These are phyloP conservation scores for Ormia ochracea DNA, from an alignment of 2,888 invertebrate genomes.

Conservation along the genomic window DNA sequence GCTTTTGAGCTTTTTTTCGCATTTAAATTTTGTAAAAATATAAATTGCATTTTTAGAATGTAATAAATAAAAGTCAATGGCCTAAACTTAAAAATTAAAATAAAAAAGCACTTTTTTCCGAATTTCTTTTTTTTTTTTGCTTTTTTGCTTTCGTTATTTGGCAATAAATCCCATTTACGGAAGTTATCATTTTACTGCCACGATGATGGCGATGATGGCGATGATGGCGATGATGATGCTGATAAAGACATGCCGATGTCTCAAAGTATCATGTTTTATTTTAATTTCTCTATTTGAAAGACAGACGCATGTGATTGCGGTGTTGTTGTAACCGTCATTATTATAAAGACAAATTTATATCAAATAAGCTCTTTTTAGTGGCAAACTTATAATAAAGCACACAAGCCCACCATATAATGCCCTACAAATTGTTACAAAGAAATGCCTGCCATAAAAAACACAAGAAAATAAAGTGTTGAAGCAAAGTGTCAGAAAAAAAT, in stretches of 20 bases:
- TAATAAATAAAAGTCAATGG: background rate
- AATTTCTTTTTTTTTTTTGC: background rate
- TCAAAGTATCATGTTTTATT: constrained; percentile 10
- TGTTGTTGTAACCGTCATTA: constrained; percentile 40
- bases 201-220: constrained; percentile 18
- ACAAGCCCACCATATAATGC: constrained; percentile 22
- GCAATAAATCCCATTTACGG: constrained; percentile 22
- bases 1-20: too few relatives aligned
- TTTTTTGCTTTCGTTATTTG: too few relatives aligned
- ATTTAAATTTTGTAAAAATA: too few relatives aligned
- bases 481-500: constrained; percentile 38
- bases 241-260: constrained; percentile 31
- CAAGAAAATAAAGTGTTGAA: constrained; percentile 56
- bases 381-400: constrained; percentile 40
- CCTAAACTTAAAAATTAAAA: background rate
- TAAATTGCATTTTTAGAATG: too few relatives aligned
- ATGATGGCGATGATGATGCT: constrained; percentile 1
- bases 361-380: constrained; percentile 58
- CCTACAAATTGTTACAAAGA: constrained; percentile 49
- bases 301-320: constrained; percentile 13
- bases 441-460: constrained; percentile 17
- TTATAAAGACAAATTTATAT: constrained; percentile 51
- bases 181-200: constrained; percentile 30
- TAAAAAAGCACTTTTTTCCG: background rate
- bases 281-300: background rate